Evolutionary conservation across 2,113 vertebrate genomes (phyloP), one percentile per base, ranked within the genome.

Genomic region (Elachura formosa): DNA sequence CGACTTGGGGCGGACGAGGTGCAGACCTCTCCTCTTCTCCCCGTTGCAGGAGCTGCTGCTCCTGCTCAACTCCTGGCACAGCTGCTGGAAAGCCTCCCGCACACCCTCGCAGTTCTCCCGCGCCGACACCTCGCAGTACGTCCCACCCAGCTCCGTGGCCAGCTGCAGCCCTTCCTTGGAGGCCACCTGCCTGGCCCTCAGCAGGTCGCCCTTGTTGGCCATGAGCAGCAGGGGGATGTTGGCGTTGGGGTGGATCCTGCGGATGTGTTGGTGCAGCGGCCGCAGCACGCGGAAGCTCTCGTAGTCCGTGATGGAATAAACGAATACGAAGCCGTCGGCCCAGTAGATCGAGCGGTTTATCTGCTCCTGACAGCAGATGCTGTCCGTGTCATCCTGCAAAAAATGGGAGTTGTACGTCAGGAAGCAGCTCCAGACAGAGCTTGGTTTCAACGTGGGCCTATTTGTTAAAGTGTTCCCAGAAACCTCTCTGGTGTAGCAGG

Each of bases 321-420:
- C 99, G 33, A 99, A 97, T 9, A 99, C 98, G 46, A 99, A 99
- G 19, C 99, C 99, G 26, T 99, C 99, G 2, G 99, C 99, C 99
- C 99, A 99, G 97, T 99, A 99, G 97, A 99, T 99, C 1, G 98
- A 99, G 67, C 98, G 98, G 97, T 99, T 98, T 84, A 99, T 98
- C 97, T 98, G 98, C 96, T 99, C 98, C 94, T 98, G 98, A 96
- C 98, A 99, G 96, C 98, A 98, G 56, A 98, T 97, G 43, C 94
- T 97, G 33, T 98, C 98, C 1, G 96, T 96, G 52, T 99, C 98
- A 0, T 98, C 98, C 98, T 99, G 97, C 78, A 83, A 78, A 93
- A 36, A 64, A 52, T 31, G 21, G 79, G 28, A 1, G 17, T 46
- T 22, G 74, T 36, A 14, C 1, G 0, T 87, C 51, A 83, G 83